Evolutionary conservation across 1,140 invertebrate species (phyloP).

Genomic region (Drosophila biarmipes): DNA sequence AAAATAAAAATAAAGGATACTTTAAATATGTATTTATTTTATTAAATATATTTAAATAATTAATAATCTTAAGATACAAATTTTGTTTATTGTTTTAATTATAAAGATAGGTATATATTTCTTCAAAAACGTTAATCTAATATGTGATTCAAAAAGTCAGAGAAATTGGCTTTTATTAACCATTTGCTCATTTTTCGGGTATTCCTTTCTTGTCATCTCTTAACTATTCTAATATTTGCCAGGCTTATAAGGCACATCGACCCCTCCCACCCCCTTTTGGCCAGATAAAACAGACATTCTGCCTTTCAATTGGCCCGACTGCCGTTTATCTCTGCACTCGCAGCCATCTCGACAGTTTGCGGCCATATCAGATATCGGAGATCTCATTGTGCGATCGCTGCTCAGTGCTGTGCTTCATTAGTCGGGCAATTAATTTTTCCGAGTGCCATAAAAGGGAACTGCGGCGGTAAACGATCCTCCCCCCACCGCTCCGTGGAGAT

Average conservation of each 20-base stretch:
- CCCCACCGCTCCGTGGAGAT: constrained; percentile 6
- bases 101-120: too few species aligned
- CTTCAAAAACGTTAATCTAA: too few species aligned
- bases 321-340: constrained; percentile 52
- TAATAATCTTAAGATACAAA: too few species aligned
- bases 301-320: constrained; percentile 26
- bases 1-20: background rate
- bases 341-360: constrained; percentile 48
- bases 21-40: too few species aligned
- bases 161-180: too few species aligned
- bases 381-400: constrained; percentile 53
- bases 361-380: constrained; percentile 55
- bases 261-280: background rate
- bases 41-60: too few species aligned
- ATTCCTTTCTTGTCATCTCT: too few species aligned
- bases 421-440: constrained; percentile 73
- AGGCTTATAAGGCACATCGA: too few species aligned
- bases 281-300: constrained; percentile 15
- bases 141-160: too few species aligned
- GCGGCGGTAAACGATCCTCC: constrained; percentile 30
- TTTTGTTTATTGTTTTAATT: too few species aligned
- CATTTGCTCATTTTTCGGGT: background rate
- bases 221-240: too few species aligned
- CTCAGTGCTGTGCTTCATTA: constrained; percentile 65
- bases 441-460: constrained; percentile 59